Base-by-base conservation (phyloP, 2,888 invertebrate species). In the Stomorhina lunata region DNA sequence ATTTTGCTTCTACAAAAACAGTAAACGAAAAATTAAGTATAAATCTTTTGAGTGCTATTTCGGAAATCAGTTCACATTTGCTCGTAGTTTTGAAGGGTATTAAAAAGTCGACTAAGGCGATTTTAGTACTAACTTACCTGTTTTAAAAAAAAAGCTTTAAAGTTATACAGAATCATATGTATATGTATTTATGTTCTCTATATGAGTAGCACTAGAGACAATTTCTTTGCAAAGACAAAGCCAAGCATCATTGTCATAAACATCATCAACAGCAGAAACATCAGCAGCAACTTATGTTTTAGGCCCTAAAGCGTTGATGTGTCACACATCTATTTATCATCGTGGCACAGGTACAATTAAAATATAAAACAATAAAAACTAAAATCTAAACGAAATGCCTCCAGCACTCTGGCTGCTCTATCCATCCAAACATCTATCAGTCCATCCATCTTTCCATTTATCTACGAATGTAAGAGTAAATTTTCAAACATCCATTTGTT, bases 271-370 rank as follows among this genome's bases (percentile, higher is more conserved):
- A 22, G 53, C 53, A 29, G 10, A n/a, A n/a, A n/a, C n/a, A n/a
- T n/a, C n/a, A n/a, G n/a, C n/a, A n/a, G n/a, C n/a, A n/a, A n/a
- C 43, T 15, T 43, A n/a, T 15, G 17, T 43, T 37, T 40, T 25
- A 25, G 27, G 66, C 59, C 82, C 59, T 71, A 10, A 75, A 71
- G 82, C 69, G 50, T 61, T 75, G 75, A 71, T 63, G 69, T 78
- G 73, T 81, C 78, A 65, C 40, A 73, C 69, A 75, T 63, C 68
- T 71, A 71, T 75, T 82, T 82, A 79, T 75, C 69, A 71, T 79
- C 65, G 40, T 43, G 48, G 75, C 29, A 45, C 69, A 69, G 63
- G 55, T 79, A 79, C 63, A 79, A 78, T 78, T 78, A 75, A 82
- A 69, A 45, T n/a, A n/a, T 10, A 15, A 68, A 43, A 29, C 29